Evolutionary conservation across 1,140 invertebrate genomes (phyloP), one percentile per base, ranked within the genome.

Genomic region (Cephus cinctus): DNA sequence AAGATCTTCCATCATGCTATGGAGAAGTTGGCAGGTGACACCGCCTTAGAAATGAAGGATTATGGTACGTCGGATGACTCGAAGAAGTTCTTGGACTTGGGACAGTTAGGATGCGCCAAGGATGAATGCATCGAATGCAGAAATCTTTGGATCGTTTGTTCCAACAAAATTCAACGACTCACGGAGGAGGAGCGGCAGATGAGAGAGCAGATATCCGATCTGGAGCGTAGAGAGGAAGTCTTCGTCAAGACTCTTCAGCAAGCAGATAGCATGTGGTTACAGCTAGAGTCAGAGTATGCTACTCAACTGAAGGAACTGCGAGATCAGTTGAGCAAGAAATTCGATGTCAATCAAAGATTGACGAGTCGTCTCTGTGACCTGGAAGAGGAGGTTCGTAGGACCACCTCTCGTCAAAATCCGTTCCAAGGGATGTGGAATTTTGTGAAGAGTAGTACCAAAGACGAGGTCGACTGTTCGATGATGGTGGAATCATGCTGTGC

Each of bases 251-350:
- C 75, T 0, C 47, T 79, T 11, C 62, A 67, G 34, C 65, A 78
- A 40, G 75, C 76, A 4, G 77, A 79, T 43, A 55, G 62, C 4
- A 77, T 76, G n/a, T 74, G 78, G 66, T 66, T 68, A 1, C 65
- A 69, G 20, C 59, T 76, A 16, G 76, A 77, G 32, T 52, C 56
- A 0, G 59, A 67, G n/a, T 75, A 76, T 42, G 66, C 65, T 19
- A 56, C 54, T 31, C 60, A 61, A 18, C 47, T 61, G 15, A 38
- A 50, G 14, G 57, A 61, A n/a, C 38, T 59, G 48, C 41, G 36
- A 11, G 55, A 58, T 4, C 51, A 58, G 4, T 35, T 65, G 15
- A 47, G 50, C 16, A 56, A 60, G 1, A 64, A 61, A 35, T 50
- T 57, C 30, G 51, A 60, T n/a, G 43, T 61, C 36, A 61, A 66